Percentiles rank a stretch among this genome's conserved stretches.
Conservation (phyloP, 2,113 vertebrate species). For the Pipa parva region DNA sequence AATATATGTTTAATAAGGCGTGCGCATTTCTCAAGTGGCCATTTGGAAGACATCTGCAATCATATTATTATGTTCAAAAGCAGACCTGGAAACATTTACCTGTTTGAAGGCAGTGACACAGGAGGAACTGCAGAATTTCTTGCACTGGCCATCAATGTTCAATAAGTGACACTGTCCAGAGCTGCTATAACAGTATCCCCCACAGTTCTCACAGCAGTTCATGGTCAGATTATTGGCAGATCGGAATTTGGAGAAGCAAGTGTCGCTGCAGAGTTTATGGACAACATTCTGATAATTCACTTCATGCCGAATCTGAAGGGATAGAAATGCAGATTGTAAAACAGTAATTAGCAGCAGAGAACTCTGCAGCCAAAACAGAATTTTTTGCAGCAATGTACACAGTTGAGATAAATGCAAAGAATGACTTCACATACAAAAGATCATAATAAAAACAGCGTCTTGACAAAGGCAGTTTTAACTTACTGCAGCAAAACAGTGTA, state of each 20-base stretch:
- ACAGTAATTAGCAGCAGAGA: too few relatives aligned
- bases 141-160: conserved; percentile 75
- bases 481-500: too few relatives aligned
- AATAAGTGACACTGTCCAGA: conserved; percentile 76
- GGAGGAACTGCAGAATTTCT: conserved; percentile 79
- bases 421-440: not conserved
- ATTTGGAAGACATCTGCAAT: not conserved
- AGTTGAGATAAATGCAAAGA: not conserved
- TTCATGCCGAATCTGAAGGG: conserved; percentile 80
- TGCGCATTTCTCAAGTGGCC: too few relatives aligned
- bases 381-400: not conserved
- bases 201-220: conserved; percentile 87
- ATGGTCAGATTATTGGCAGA: conserved; percentile 82
- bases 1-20: too few relatives aligned
- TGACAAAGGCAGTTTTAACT: too few relatives aligned
- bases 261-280: conserved; percentile 89
- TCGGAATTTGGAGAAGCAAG: conserved; percentile 88
- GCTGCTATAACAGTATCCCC: conserved; percentile 78
- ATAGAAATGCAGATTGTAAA: too few relatives aligned
- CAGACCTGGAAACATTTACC: conserved; percentile 55
- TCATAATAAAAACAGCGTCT: not conserved
- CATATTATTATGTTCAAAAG: not conserved
- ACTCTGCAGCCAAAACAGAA: not conserved
- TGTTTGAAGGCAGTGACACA: conserved; percentile 82
- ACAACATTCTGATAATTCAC: conserved; percentile 84